Evolutionary conservation across 2,888 invertebrate genomes (phyloP).

Genomic region (Xestia rhomboidea): DNA sequence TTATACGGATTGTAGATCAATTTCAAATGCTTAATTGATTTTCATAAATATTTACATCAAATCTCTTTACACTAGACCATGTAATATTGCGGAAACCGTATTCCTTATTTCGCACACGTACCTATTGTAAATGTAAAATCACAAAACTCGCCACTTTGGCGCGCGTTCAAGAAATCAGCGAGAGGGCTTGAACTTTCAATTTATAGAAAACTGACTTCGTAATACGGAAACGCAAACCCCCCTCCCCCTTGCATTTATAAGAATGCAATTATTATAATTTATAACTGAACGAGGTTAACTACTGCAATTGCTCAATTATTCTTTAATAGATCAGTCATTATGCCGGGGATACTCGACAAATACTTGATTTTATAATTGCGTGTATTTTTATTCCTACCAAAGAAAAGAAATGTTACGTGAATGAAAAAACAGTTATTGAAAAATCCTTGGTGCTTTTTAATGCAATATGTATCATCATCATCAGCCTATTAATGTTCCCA

Average conservation of each 20-base stretch:
- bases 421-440: constrained; percentile 5
- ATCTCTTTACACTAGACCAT: constrained; percentile 19
- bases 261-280: constrained; percentile 53
- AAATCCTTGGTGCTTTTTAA: not conserved
- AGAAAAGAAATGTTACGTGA: not conserved
- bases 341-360: constrained; percentile 28
- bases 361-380: constrained; percentile 26
- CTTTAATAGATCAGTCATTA: constrained; percentile 35
- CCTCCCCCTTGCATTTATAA: constrained; percentile 20
- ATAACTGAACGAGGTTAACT: constrained; percentile 32
- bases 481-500: too few relatives aligned
- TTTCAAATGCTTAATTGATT: not conserved
- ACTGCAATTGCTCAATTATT: constrained; percentile 38
- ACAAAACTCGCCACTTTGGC: constrained; percentile 79
- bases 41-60: not conserved
- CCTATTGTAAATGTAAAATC: constrained; percentile 79
- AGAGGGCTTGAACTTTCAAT: constrained; percentile 49
- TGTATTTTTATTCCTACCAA: constrained; percentile 32
- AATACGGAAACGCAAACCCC: constrained; percentile 25
- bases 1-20: too few relatives aligned
- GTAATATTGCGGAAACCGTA: constrained; percentile 60
- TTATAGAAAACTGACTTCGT: constrained; percentile 65
- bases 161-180: constrained; percentile 82
- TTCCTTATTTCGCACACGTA: constrained; percentile 76
- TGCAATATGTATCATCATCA: not conserved